Conservation (phyloP, 2,113 vertebrate genomes). For the Lipophrys pholis region DNA sequence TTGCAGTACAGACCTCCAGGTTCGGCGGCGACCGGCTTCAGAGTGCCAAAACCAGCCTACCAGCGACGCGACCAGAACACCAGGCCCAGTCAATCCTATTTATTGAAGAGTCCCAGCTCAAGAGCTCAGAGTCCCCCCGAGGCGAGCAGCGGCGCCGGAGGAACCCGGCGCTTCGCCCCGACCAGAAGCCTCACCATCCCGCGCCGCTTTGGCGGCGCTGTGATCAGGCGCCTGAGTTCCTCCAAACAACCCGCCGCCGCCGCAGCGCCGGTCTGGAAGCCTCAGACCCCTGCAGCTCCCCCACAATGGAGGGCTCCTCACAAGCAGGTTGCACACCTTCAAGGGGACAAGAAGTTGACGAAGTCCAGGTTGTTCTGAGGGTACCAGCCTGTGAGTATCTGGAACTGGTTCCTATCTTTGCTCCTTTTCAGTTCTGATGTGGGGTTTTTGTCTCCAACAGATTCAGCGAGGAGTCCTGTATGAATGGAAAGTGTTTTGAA, state of each 20-base stretch:
- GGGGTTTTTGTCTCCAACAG: no score
- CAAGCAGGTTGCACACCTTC: slow-evolving; percentile 6
- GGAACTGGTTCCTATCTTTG: no score
- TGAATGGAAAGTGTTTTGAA: no score
- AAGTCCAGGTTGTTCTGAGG: fast-evolving
- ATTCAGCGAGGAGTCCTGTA: no score
- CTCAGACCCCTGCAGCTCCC: background rate
- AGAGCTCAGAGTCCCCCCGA: background rate
- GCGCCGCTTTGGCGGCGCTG: background rate
- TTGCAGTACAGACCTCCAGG: no score
- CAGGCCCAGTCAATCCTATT: no score
- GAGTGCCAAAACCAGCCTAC: no score
- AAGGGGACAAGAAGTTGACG: background rate
- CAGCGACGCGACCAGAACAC: no score
- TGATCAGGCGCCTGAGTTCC: slow-evolving; percentile 46
- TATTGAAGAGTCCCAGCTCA: no score
- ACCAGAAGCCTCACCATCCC: slow-evolving; percentile 34
- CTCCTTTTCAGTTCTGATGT: no score
- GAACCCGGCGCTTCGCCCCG: background rate
- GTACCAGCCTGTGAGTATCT: background rate
- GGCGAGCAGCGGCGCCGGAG: background rate
- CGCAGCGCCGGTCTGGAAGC: background rate
- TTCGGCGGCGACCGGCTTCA: no score
- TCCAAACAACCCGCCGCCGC: background rate
- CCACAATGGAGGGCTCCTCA: background rate